These are phyloP conservation scores for Trachops cirrhosus DNA, from an alignment of 2,797 vertebrate genomes.

Conservation along the genomic window DNA sequence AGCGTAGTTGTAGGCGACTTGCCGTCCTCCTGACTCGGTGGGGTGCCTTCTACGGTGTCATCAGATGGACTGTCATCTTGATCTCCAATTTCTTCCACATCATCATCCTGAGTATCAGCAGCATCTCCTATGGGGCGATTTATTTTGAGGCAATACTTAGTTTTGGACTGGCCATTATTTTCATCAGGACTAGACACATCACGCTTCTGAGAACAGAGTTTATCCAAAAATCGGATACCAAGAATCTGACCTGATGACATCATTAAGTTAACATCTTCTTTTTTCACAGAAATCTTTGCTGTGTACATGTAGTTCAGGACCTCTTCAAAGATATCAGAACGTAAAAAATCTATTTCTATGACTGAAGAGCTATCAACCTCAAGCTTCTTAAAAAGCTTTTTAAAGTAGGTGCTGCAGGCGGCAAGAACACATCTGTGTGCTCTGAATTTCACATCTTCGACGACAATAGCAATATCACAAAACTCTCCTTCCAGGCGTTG, in stretches of 20 bases:
- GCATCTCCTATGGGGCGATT: slow-evolving; percentile 91
- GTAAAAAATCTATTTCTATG: slow-evolving; percentile 96
- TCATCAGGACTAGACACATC: slow-evolving; percentile 93
- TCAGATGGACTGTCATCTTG: slow-evolving; percentile 92
- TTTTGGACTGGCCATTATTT: slow-evolving; percentile 87
- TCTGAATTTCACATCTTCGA: slow-evolving; percentile 96
- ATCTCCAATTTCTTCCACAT: slow-evolving; percentile 92
- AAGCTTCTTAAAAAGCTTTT: slow-evolving; percentile 97
- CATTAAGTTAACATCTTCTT: slow-evolving; percentile 97
- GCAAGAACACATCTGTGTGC: slow-evolving; percentile 95
- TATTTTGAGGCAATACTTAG: slow-evolving; percentile 95
- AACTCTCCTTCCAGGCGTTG: slow-evolving; percentile 96
- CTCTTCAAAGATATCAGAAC: slow-evolving; percentile 96
- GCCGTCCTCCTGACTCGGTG: slow-evolving; percentile 90
- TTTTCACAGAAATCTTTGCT: slow-evolving; percentile 93
- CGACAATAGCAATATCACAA: slow-evolving; percentile 96
- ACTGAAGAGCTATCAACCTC: slow-evolving; percentile 96
- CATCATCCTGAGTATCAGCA: slow-evolving; percentile 91
- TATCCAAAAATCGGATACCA: slow-evolving; percentile 95
- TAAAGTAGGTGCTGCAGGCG: slow-evolving; percentile 97
- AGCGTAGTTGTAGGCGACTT: slow-evolving; percentile 88
- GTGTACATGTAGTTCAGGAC: slow-evolving; percentile 98
- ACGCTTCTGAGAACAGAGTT: slow-evolving; percentile 95
- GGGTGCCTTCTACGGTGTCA: slow-evolving; percentile 91
- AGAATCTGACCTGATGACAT: slow-evolving; percentile 97